These are phyloP conservation scores for Cherax quadricarinatus DNA, from an alignment of 1,140 invertebrate species.

Conservation along the genomic window DNA sequence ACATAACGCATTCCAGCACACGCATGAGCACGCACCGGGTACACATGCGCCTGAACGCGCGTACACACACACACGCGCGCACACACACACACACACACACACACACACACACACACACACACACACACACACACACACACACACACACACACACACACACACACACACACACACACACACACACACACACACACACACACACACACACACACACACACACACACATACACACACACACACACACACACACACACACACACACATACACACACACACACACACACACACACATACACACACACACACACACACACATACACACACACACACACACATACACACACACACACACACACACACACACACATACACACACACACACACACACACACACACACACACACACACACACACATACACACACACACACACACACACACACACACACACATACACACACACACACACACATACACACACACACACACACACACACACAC, in stretches of 20 bases:
- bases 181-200: constrained; percentile 26
- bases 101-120: constrained; percentile 28
- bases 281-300: constrained; percentile 30
- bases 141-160: constrained; percentile 31
- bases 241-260: constrained; percentile 29
- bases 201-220: constrained; percentile 34
- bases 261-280: no score
- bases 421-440: constrained; percentile 30
- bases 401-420: constrained; percentile 19
- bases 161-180: constrained; percentile 24
- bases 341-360: constrained; percentile 28
- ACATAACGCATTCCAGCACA: no score
- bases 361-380: constrained; percentile 29
- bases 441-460: constrained; percentile 24
- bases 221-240: constrained; percentile 21
- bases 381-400: constrained; percentile 28
- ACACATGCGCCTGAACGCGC: background rate
- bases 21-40: no score
- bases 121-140: constrained; percentile 26
- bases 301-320: constrained; percentile 19
- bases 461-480: constrained; percentile 24
- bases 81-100: constrained; percentile 14
- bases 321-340: constrained; percentile 28
- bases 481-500: constrained; percentile 34
- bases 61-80: constrained; percentile 10